Conservation (phyloP, 23 tunicate species). For the Corella eumyota region DNA sequence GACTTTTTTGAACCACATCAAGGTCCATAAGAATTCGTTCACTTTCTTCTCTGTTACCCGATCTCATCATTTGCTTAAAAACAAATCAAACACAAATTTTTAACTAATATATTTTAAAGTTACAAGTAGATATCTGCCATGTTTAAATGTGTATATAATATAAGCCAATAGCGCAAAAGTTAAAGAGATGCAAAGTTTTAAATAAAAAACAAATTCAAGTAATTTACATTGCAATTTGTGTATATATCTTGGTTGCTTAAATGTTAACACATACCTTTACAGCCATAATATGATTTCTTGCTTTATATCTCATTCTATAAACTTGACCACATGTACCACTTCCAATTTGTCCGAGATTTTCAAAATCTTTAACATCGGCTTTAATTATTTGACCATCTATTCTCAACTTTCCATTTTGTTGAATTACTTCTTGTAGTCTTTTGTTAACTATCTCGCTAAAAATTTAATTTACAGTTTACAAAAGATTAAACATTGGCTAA, state of each 20-base stretch:
- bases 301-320: slow-evolving; percentile 59
- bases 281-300: slow-evolving; percentile 68
- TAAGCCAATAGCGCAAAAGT: no score
- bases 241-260: no score
- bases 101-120: slow-evolving; percentile 4
- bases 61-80: slow-evolving; percentile 69
- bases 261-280: slow-evolving; percentile 46
- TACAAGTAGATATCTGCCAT: background rate
- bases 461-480: background rate
- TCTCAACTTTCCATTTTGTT: slow-evolving; percentile 58
- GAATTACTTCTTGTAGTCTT: slow-evolving; percentile 60
- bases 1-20: slow-evolving; percentile 88
- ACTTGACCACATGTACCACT: slow-evolving; percentile 97
- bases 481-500: background rate
- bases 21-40: slow-evolving; percentile 89
- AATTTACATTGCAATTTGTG: background rate
- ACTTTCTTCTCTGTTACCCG: slow-evolving; percentile 79
- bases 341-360: slow-evolving; percentile 82
- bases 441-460: slow-evolving; percentile 53
- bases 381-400: slow-evolving; percentile 20
- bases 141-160: background rate
- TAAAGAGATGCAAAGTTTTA: background rate
- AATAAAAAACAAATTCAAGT: background rate
- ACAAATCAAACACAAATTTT: background rate
- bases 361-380: slow-evolving; percentile 42